Evolutionary conservation across 1,140 invertebrate genomes (phyloP), one percentile per base, ranked within the genome.

Genomic region (Tetragonula clypearis): DNA sequence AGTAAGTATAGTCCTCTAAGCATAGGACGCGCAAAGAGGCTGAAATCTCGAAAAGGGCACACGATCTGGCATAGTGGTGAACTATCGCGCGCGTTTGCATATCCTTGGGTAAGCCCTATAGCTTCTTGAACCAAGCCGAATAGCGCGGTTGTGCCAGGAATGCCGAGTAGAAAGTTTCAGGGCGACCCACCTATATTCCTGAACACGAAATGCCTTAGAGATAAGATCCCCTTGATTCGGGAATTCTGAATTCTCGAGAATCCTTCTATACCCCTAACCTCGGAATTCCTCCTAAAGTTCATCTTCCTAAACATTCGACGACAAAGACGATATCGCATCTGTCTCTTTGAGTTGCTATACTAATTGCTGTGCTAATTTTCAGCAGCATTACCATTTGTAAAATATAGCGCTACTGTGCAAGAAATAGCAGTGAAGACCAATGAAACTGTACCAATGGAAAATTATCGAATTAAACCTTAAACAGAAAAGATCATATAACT

Each of bases 141-240:
- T 91, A 92, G 86, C 89, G 87, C 84, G 91, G 91, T 85, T 92
- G 88, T 90, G 90, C 91, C 87, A 93, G 90, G 92, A 93, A 93
- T 93, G 88, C 86, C 90, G 92, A 93, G 89, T 90, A 91, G 89
- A 79, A 92, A 93, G 89, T 93, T 93, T 86, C 86, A 75, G 82
- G 86, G 82, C 88, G 89, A 82, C 88, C 41, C 84, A 90, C 89
- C 89, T 90, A 91, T 92, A 93, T 93, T 89, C 89, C 87, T 90
- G 92, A 93, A 93, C 93, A 93, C 90, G 87, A 91, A 93, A 93
- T 93, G 86, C 88, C 90, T 78, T 60, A 76, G 87, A 87, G 84
- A 79, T 92, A 92, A 92, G 90, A 92, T 92, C 88, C 87, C 80
- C 87, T 86, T 86, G 83, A 92, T 92, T 92, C 83, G 82, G 84